Percentiles rank a stretch among this genome's conserved stretches.
Evolutionary conservation across 2,888 invertebrate species (phyloP).

Genomic region (Lepeophtheirus nordmannii): DNA sequence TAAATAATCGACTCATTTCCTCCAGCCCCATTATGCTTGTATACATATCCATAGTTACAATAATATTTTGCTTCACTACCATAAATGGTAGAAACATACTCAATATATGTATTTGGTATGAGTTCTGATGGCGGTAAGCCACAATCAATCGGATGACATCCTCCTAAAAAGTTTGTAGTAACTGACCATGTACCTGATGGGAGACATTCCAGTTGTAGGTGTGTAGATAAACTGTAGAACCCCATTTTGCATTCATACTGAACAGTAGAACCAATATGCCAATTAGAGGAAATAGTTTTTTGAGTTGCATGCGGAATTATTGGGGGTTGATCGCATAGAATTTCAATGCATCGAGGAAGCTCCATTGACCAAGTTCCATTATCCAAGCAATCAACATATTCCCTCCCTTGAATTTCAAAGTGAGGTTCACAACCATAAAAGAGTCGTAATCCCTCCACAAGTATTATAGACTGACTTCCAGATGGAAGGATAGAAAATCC

Average conservation of each 20-base stretch:
- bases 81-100: not conserved
- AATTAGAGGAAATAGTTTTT: not conserved
- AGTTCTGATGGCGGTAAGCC: not conserved
- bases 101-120: not conserved
- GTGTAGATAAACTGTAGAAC: not conserved
- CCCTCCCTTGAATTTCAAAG: conserved; percentile 3
- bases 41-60: not conserved
- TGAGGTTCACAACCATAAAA: not conserved
- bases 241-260: not conserved
- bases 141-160: not conserved
- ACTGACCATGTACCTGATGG: not conserved
- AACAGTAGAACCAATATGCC: not conserved
- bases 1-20: not conserved
- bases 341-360: not conserved
- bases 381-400: not conserved
- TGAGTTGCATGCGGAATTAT: not conserved
- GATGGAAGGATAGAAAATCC: not conserved
- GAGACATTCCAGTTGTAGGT: not conserved
- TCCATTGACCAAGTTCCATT: not conserved
- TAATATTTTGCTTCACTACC: not conserved
- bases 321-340: not conserved
- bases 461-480: not conserved
- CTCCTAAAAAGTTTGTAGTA: not conserved
- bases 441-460: conserved; percentile 1
- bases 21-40: not conserved